Percentiles rank a stretch among this genome's conserved stretches.
Conservation (phyloP, 92 coral and sea anemone species). For the Actinernus sp. region DNA sequence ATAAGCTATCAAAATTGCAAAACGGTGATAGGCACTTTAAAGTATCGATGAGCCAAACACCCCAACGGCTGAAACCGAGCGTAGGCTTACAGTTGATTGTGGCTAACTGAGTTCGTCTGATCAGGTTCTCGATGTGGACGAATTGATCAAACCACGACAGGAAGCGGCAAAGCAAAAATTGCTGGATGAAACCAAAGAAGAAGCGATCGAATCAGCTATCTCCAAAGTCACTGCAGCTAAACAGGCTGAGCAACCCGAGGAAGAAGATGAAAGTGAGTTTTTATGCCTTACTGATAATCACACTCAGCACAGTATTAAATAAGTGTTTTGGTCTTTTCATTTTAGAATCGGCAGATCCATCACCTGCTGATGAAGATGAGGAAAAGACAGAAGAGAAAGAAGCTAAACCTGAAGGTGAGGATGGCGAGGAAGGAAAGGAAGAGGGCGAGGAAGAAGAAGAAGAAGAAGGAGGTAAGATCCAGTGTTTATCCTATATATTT, state of each 20-base stretch:
- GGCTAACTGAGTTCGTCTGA: no score
- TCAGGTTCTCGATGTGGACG: slow-evolving; percentile 84
- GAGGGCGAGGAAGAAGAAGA: slow-evolving; percentile 26
- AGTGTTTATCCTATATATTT: no score
- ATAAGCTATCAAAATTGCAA: no score
- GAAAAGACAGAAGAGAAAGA: slow-evolving; percentile 26
- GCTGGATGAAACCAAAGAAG: slow-evolving; percentile 85
- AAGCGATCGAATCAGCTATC: slow-evolving; percentile 86
- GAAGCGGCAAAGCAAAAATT: slow-evolving; percentile 92
- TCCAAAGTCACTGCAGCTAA: slow-evolving; percentile 80
- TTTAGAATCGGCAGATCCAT: slow-evolving; percentile 36
- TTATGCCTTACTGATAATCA: not conserved
- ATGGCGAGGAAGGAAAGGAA: slow-evolving; percentile 27
- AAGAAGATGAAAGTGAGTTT: slow-evolving; percentile 81
- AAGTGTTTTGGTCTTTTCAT: not conserved
- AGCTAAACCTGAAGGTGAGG: slow-evolving; percentile 50
- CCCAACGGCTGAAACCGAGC: no score
- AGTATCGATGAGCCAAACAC: no score
- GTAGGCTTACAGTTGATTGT: no score
- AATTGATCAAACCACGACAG: slow-evolving; percentile 72
- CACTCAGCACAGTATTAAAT: no score
- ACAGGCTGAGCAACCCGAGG: slow-evolving; percentile 73
- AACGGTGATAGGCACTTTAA: no score
- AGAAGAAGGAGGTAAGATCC: slow-evolving; percentile 45
- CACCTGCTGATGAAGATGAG: not conserved